Conservation (phyloP, 2,797 vertebrate genomes). For the Macroramphosus scolopax region DNA sequence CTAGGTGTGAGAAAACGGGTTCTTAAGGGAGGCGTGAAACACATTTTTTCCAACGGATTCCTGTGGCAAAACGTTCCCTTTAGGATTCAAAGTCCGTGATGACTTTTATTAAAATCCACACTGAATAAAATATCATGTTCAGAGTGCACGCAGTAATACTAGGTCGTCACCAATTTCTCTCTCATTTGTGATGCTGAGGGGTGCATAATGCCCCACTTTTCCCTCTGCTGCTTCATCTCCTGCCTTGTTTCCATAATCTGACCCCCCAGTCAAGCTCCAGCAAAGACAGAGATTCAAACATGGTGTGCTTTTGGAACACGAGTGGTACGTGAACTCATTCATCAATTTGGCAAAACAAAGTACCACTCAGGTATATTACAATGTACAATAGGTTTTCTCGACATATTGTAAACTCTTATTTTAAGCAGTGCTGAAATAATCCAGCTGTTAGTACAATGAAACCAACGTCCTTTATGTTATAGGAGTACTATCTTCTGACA, state of each 20-base stretch:
- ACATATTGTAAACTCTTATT: no score
- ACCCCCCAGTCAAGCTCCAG: slow-evolving; percentile 19
- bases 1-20: no score
- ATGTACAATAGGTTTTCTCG: no score
- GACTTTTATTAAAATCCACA: slow-evolving; percentile 37
- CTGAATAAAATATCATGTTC: slow-evolving; percentile 29
- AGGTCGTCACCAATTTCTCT: slow-evolving; percentile 39
- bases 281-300: no score
- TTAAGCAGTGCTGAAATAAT: no score
- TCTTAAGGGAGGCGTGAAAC: slow-evolving; percentile 4
- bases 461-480: no score
- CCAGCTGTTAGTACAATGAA: no score
- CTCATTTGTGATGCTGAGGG: slow-evolving; percentile 46
- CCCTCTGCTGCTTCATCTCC: slow-evolving; percentile 22
- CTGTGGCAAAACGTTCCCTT: slow-evolving; percentile 4
- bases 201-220: slow-evolving; percentile 46
- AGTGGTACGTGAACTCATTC: no score
- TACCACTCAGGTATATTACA: no score
- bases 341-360: no score
- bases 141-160: slow-evolving; percentile 18
- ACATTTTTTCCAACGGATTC: slow-evolving; percentile 2
- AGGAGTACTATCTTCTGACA: no score
- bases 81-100: slow-evolving; percentile 21
- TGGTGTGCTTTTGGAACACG: no score
- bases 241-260: slow-evolving; percentile 29